A percentile compares a stretch with the other conserved stretches of the same genome.
These are phyloP conservation scores for Philotrypesis tridentata DNA, from an alignment of 1,140 invertebrate genomes.

Conservation along the genomic window DNA sequence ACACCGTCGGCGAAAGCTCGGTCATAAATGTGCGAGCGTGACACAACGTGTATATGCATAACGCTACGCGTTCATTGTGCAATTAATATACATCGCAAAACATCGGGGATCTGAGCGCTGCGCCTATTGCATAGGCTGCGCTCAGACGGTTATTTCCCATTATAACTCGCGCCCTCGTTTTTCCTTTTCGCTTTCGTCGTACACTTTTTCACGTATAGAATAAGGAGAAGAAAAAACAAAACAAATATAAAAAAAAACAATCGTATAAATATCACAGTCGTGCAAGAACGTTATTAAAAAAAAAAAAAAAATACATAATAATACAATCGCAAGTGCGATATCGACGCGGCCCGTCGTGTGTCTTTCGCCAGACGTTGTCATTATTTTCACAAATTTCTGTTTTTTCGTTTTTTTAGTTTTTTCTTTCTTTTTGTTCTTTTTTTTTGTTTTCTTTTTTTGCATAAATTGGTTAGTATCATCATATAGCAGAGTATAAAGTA, in stretches of 20 bases:
- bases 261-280: conserved; percentile 41
- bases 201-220: not conserved
- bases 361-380: not conserved
- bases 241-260: conserved; percentile 15
- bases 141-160: not conserved
- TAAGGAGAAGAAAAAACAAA: conserved; percentile 16
- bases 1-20: conserved; percentile 6
- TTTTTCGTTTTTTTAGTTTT: not conserved
- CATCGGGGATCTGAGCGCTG: not conserved
- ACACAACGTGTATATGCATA: not conserved
- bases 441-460: not conserved
- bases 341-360: not conserved
- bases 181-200: not conserved
- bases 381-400: not conserved
- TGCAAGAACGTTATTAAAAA: not conserved
- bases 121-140: too few relatives aligned
- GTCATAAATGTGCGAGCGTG: not conserved
- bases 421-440: not conserved
- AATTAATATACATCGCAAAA: not conserved
- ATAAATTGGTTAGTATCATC: not conserved
- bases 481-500: not conserved
- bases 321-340: not conserved
- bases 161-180: not conserved
- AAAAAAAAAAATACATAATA: not conserved
- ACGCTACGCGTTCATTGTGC: not conserved